Evolutionary conservation across 2,888 invertebrate species (phyloP), one percentile per base, ranked within the genome.

Genomic region (Chrysina gloriosa): DNA sequence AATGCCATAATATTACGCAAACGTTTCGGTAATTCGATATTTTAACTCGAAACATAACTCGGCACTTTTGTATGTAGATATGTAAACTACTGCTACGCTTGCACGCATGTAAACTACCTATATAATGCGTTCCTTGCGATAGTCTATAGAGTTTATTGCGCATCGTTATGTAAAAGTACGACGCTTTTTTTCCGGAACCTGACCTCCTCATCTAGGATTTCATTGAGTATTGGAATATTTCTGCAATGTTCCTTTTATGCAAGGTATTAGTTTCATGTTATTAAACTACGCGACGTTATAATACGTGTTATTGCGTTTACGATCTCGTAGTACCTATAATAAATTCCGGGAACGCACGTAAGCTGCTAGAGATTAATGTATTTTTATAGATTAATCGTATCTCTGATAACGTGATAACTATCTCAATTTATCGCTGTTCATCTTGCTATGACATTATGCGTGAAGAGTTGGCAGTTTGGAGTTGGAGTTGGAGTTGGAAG

Each of bases 151-250:
- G 56, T 4, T 36, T 34, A 36, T 56, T 23, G 21, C 54, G 6
- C 34, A 19, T 54, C 31, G 54, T 54, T 56, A 56, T 25, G 39
- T 7, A 58, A n/a, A 58, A 58, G 11, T 25, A 58, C 42, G 58
- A 39, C 39, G 27, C 42, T 6, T 11, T 23, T 58, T 39, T 58
- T 56, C 42, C 14, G 58, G 42, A 58, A 58, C 39, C 6, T 25
- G 23, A 58, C 11, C 58, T 14, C 25, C 0, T 4, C 39, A 21
- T 58, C 14, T 58, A 36, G 23, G 9, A 58, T 58, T 36, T 58
- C 58, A 16, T 58, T 11, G 39, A 16, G 5, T 25, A 27, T 14
- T 34, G 4, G 21, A 54, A 54, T 54, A 54, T 54, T 54, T 45
- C 21, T 16, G 45, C 7, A 3, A 3, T 21, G 21, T 6, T 1